Base-by-base conservation (phyloP, 2,888 invertebrate species). In the Argynnis bischoffii region DNA sequence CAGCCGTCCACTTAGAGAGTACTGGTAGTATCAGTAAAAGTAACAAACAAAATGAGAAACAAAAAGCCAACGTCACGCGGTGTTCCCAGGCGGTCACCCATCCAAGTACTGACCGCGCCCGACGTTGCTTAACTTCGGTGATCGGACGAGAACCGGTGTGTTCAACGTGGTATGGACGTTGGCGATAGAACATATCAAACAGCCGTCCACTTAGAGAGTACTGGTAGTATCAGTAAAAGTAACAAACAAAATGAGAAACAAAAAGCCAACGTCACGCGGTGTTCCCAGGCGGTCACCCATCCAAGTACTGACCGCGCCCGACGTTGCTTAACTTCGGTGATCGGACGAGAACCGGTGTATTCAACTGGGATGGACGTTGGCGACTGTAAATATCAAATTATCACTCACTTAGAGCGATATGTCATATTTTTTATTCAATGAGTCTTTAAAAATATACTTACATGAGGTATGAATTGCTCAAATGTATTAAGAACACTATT, bases 261-360 rank as follows among this genome's bases (percentile, higher is more conserved):
- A 41, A 41, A 54, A 35, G 66, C 66, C 72, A 70, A 68, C 72
- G 68, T 51, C 68, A 69, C 71, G 71, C 75, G 78, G 80, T 82
- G 81, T 83, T 82, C 82, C 82, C 82, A 82, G 79, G 82, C 81
- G 83, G 81, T 84, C 83, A 84, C 84, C 84, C 84, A 86, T 85
- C 83, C 83, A 84, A 83, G 83, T 83, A 84, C 83, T 83, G 79
- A 83, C 79, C 81, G 76, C 82, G 83, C 81, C 82, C 81, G 80
- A 31, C n/a, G 14, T 55, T 82, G 79, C 80, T 81, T 81, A 79
- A 81, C 79, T 81, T 81, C 81, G 81, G 82, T 82, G 81, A 81
- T 81, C 81, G 81, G 81, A 81, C 81, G 81, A 81, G 82, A 81
- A 75, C 75, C 80, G 81, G 80, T 81, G 80, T 77, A 64, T 80